Evolutionary conservation across 1,140 invertebrate genomes (phyloP).

Genomic region (Apis mellifera): Amel_HAv3.1 CM009935.2:9872501-9873000

Average conservation of each 20-base stretch:
- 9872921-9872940: constrained; percentile 45
- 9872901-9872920: constrained; percentile 27
- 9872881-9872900: constrained; percentile 42
- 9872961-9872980: not conserved
- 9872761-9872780: constrained; percentile 43
- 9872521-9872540: not conserved
- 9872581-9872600: not conserved
- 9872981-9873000: constrained; percentile 19
- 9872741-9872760: constrained; percentile 13
- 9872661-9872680: not conserved
- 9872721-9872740: constrained; percentile 25
- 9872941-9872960: not conserved
- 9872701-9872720: constrained; percentile 14
- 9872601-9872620: constrained; percentile 1
- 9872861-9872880: constrained; percentile 46
- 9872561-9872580: not conserved
- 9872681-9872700: not conserved
- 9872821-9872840: constrained; percentile 50
- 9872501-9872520: not conserved
- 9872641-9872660: not conserved
- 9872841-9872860: constrained; percentile 65
- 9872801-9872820: constrained; percentile 23
- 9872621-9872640: not conserved
- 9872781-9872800: constrained; percentile 41
- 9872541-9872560: too few species aligned